Evolutionary conservation across 2,888 invertebrate genomes (phyloP).

Genomic region (Microctonus hyperodae): DNA sequence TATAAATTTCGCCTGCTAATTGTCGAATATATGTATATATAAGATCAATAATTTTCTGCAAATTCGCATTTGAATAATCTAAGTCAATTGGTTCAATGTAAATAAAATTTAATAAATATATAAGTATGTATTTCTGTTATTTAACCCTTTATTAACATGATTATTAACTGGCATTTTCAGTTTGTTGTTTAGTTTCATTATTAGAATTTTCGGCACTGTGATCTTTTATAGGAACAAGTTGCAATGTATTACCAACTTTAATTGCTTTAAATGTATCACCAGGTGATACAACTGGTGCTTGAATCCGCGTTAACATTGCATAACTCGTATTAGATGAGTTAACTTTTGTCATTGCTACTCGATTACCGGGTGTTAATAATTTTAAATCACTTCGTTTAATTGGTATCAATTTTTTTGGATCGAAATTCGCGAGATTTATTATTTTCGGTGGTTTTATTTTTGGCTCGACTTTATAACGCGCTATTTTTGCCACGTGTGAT

Average conservation of each 20-base stretch:
- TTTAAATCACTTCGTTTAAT: constrained; percentile 45
- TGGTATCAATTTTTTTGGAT: constrained; percentile 48
- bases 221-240: constrained; percentile 47
- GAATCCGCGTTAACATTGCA: constrained; percentile 45
- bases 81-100: not conserved
- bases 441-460: constrained; percentile 41
- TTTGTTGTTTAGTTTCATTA: constrained; percentile 10
- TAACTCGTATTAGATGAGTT: constrained; percentile 41
- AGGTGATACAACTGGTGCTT: constrained; percentile 44
- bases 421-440: constrained; percentile 45
- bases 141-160: not conserved
- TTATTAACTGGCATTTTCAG: constrained; percentile 5
- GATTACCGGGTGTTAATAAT: constrained; percentile 39
- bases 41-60: constrained; percentile 20
- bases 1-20: not conserved
- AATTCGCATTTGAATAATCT: constrained; percentile 6
- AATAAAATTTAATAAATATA: not conserved
- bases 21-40: not conserved
- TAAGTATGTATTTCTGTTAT: not conserved
- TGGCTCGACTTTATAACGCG: constrained; percentile 40
- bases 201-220: constrained; percentile 31
- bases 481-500: constrained; percentile 32
- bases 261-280: constrained; percentile 53
- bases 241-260: constrained; percentile 52
- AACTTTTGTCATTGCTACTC: constrained; percentile 34